These are phyloP conservation scores for Cephonodes hylas DNA, from an alignment of 2,888 invertebrate species.

Conservation along the genomic window DNA sequence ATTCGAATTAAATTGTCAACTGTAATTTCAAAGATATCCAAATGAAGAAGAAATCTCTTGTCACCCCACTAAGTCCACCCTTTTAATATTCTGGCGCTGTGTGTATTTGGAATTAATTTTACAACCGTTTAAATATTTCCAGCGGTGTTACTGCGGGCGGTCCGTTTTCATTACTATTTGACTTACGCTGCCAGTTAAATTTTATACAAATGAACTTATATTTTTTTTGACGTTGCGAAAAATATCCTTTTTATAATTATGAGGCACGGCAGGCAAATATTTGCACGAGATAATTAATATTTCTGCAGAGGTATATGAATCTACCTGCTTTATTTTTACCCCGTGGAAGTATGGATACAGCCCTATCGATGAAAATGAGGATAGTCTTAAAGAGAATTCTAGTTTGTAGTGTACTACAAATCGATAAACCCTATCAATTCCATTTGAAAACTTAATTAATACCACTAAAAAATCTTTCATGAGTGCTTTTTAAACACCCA, in stretches of 20 bases:
- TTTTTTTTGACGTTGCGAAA: constrained; percentile 17
- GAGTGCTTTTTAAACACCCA: too few relatives aligned
- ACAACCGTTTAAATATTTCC: constrained; percentile 62
- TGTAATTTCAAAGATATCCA: background rate
- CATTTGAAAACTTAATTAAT: too few relatives aligned
- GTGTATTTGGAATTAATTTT: constrained; percentile 68
- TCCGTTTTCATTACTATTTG: constrained; percentile 61
- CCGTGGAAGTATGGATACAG: too few relatives aligned
- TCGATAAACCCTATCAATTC: too few relatives aligned
- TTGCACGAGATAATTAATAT: background rate
- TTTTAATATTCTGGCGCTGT: constrained; percentile 59
- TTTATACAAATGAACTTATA: constrained; percentile 28
- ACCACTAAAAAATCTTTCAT: too few relatives aligned
- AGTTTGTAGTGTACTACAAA: too few relatives aligned
- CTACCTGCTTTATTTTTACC: too few relatives aligned
- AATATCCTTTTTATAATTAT: background rate
- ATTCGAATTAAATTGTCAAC: too few relatives aligned
- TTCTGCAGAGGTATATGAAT: background rate
- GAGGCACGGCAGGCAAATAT: background rate
- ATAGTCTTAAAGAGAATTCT: too few relatives aligned
- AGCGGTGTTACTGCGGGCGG: constrained; percentile 31
- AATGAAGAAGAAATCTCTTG: constrained; percentile 28
- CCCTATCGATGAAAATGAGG: too few relatives aligned
- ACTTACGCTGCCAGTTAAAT: constrained; percentile 42
- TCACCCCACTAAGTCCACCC: constrained; percentile 47